A percentile compares a stretch with the other conserved stretches of the same genome.
Evolutionary conservation across 2,888 invertebrate species (phyloP).

Genomic region (Heliconius cydno): DNA sequence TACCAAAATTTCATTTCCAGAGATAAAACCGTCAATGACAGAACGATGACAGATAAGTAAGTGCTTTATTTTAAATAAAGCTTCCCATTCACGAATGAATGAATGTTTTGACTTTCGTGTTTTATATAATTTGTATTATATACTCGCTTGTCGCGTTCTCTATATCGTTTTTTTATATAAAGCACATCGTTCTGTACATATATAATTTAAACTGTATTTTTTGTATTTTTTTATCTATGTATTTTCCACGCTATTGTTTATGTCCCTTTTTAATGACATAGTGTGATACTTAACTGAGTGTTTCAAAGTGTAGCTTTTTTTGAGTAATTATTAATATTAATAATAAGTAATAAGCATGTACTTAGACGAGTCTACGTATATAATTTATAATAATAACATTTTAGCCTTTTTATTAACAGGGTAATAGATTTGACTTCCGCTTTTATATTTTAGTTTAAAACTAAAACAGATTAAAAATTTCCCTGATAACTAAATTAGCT

Average conservation of each 20-base stretch:
- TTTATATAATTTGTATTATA: constrained; percentile 42
- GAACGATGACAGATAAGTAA: constrained; percentile 80
- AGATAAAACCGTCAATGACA: constrained; percentile 70
- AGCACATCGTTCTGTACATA: constrained; percentile 64
- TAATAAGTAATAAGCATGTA: constrained; percentile 32
- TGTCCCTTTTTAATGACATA: constrained; percentile 17
- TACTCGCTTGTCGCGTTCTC: constrained; percentile 52
- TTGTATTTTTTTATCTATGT: constrained; percentile 9
- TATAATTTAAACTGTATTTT: constrained; percentile 25
- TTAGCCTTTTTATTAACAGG: constrained; percentile 15
- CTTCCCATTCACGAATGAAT: constrained; percentile 41
- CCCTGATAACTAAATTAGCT: not conserved
- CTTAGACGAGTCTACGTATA: constrained; percentile 25
- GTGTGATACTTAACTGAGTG: constrained; percentile 13
- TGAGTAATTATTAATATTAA: constrained; percentile 29
- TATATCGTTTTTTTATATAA: constrained; percentile 43
- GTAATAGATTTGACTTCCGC: not conserved
- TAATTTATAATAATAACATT: not conserved
- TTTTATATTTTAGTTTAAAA: not conserved
- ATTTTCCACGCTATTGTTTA: constrained; percentile 1
- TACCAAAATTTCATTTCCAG: constrained; percentile 60
- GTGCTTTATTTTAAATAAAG: constrained; percentile 47
- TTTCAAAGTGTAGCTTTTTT: constrained; percentile 27
- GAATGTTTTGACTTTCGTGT: constrained; percentile 30
- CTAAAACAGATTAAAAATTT: not conserved